Base-by-base conservation (phyloP, 2,113 vertebrate genomes). In the Petromus typicus region DNA sequence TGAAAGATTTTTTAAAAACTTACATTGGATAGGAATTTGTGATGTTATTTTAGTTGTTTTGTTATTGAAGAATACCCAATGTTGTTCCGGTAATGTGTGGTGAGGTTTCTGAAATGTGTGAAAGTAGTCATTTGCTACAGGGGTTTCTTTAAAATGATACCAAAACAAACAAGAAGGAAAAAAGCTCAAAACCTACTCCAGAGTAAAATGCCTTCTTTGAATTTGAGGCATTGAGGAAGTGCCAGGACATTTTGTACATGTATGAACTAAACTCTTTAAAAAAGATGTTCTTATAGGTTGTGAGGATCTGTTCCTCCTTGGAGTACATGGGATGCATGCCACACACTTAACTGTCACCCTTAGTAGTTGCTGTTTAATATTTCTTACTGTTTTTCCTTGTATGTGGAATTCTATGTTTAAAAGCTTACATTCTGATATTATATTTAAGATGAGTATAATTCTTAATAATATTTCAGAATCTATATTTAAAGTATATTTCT, bases 381-480 rank as follows among this genome's bases (percentile, higher is more conserved):
- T 82, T 92, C 67, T 93, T 89, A 25, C 67, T 94, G 37, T 37
- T 92, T 89, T 91, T 86, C 79, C 75, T 88, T 91, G 67, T 32
- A 63, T 83, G 61, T 1, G 56, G 37, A 93, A 88, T 76, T 83
- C 61, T 93, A 25, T 40, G 69, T 25, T 56, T 87, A 56, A 32
- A 81, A 82, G 56, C 34, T 94, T 91, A 69, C 69, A 63, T 89
- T 92, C 27, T 66, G 34, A 17, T 22, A 48, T 90, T 93, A 90
- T 22, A 64, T 78, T 61, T 87, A 80, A 93, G 40, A 81, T 57
- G 45, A 81, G 37, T 91, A 76, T 89, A 66, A 91, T 57, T 89
- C 30, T 82, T 40, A 86, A 85, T 82, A 59, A 82, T 14, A 82
- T 79, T 95, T 92, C 51, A 56, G 75, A 76, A 66, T 79, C 3